Conservation (phyloP, 2,888 invertebrate species). For the Germaria angustata region DNA sequence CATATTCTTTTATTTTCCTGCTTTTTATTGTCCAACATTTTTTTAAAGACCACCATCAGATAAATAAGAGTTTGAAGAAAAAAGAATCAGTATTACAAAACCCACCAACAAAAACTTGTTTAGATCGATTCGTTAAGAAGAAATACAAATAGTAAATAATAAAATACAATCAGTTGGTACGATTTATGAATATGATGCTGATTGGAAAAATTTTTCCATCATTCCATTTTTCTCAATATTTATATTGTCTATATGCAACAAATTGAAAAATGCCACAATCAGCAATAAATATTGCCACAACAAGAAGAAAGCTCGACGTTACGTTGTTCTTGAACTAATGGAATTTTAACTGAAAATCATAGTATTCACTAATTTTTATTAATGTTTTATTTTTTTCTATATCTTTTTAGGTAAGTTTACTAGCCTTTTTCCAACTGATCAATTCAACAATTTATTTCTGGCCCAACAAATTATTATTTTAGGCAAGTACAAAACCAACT, state of each 20-base stretch:
- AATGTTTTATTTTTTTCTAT: conserved; percentile 37
- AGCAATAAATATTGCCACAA: conserved; percentile 1
- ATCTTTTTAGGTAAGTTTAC: conserved; percentile 48
- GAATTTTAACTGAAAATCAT: conserved; percentile 4
- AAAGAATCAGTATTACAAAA: conserved; percentile 2
- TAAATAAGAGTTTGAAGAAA: background rate
- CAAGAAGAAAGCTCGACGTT: conserved; percentile 4
- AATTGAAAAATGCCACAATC: conserved; percentile 30
- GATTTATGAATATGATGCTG: conserved; percentile 44
- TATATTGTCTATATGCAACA: conserved; percentile 12
- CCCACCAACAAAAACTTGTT: conserved; percentile 44
- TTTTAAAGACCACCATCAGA: conserved; percentile 27
- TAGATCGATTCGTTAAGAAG: background rate
- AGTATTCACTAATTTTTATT: background rate
- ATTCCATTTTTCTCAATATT: conserved; percentile 20
- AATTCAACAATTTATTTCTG: conserved; percentile 1
- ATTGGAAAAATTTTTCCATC: conserved; percentile 2
- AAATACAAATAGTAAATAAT: conserved; percentile 29
- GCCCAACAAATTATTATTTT: background rate
- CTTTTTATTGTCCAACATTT: conserved; percentile 14
- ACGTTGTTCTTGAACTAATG: conserved; percentile 13
- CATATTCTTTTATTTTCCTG: background rate
- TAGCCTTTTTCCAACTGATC: background rate
- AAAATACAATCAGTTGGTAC: conserved; percentile 57
- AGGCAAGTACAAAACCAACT: conserved; percentile 19